Conservation (phyloP, 2,888 invertebrate species). For the Serripes groenlandicus region DNA sequence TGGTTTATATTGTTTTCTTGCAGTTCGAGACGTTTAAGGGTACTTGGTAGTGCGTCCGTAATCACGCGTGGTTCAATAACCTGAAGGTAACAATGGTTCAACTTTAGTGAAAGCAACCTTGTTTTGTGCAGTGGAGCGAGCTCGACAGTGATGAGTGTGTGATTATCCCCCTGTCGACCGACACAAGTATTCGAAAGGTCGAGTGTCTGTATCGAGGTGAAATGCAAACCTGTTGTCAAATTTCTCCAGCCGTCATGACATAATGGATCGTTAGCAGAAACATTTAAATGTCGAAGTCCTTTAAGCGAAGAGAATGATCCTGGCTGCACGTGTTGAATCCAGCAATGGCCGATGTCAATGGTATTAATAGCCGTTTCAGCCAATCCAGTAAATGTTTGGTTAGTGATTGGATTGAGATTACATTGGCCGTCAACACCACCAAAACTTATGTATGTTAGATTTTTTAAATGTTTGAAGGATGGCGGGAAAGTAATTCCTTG, state of each 20-base stretch:
- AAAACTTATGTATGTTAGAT: neutral
- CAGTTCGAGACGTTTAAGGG: neutral
- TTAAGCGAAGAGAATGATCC: neutral
- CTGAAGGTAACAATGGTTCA: neutral
- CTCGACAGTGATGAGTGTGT: neutral
- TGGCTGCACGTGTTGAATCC: neutral
- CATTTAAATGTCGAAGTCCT: neutral
- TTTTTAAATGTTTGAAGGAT: neutral
- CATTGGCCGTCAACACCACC: neutral
- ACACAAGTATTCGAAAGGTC: neutral
- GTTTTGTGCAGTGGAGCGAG: neutral
- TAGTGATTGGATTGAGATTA: constrained; percentile 9
- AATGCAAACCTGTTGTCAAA: neutral
- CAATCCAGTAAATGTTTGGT: constrained; percentile 8
- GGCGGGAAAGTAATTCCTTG: neutral
- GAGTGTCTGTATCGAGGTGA: neutral
- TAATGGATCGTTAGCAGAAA: neutral
- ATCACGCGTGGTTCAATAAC: constrained; percentile 2
- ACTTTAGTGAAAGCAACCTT: neutral
- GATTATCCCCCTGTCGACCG: neutral
- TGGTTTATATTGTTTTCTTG: constrained; percentile 15
- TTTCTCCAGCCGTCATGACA: constrained; percentile 18
- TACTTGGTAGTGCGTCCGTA: neutral
- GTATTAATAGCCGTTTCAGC: neutral
- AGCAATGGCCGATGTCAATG: neutral